Conservation (phyloP, 2,797 vertebrate species). For the Babyrousa celebensis region DNA sequence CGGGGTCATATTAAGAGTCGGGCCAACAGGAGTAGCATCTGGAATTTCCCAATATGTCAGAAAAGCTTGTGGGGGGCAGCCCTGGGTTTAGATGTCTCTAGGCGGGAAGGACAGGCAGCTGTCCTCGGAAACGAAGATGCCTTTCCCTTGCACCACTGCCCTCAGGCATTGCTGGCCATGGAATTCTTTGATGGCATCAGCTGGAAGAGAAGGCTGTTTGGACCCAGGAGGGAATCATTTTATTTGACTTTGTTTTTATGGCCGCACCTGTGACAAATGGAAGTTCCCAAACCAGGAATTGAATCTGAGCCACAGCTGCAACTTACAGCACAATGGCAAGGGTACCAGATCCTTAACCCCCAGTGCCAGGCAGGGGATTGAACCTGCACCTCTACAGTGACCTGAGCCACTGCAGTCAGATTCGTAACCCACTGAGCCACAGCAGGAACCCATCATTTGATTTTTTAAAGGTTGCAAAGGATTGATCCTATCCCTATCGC, state of each 20-base stretch:
- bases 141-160: not conserved
- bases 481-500: not conserved
- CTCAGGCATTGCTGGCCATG: not conserved
- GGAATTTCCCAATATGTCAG: not conserved
- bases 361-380: too few relatives aligned
- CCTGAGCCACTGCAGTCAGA: too few relatives aligned
- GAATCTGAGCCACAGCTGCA: too few relatives aligned
- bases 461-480: not conserved
- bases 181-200: not conserved
- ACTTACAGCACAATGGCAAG: too few relatives aligned
- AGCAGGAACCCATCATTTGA: too few relatives aligned
- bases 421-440: too few relatives aligned
- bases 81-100: not conserved
- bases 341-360: too few relatives aligned
- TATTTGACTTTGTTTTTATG: not conserved
- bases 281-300: too few relatives aligned
- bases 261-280: too few relatives aligned
- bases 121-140: not conserved
- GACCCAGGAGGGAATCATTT: not conserved
- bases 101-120: not conserved
- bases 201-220: not conserved
- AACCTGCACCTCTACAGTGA: too few relatives aligned
- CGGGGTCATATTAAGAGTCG: not conserved
- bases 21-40: not conserved
- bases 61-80: not conserved